phyloP scores from a whole-genome alignment of 2,113 vertebrate species.

The Alces alces region DNA sequence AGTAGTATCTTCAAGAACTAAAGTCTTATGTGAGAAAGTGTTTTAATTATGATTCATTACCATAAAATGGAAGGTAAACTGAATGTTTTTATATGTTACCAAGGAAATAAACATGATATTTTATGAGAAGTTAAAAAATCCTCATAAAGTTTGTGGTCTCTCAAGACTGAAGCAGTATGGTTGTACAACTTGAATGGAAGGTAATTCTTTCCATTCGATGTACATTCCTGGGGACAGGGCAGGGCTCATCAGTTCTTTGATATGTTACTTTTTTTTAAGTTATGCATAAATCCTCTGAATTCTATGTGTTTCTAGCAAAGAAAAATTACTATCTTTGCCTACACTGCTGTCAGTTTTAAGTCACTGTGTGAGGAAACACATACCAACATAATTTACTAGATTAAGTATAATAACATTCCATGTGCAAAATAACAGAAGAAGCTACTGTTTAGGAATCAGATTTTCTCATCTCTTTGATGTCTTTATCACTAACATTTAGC shows the following conservation, averaged over 20 bases:
- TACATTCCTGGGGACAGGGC: neutral
- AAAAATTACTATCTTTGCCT: neutral
- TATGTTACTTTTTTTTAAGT: neutral
- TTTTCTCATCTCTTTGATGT: neutral
- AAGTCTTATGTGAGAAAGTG: neutral
- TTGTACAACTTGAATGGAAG: neutral
- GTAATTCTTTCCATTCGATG: neutral
- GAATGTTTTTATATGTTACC: neutral
- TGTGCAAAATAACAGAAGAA: neutral
- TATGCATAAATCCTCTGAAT: neutral
- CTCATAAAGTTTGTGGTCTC: neutral
- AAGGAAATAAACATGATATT: neutral
- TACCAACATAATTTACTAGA: slow-evolving; percentile 25
- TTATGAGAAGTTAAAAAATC: neutral
- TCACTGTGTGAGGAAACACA: neutral
- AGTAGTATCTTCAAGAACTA: neutral
- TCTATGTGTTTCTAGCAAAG: neutral
- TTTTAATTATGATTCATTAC: neutral
- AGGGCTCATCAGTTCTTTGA: neutral
- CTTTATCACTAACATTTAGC: neutral
- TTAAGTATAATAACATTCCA: neutral
- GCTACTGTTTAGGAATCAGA: neutral
- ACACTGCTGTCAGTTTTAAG: neutral
- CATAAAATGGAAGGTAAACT: neutral
- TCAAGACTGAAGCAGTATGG: neutral